These are phyloP conservation scores for Mylabris sibirica DNA, from an alignment of 2,888 invertebrate genomes.

Conservation along the genomic window DNA sequence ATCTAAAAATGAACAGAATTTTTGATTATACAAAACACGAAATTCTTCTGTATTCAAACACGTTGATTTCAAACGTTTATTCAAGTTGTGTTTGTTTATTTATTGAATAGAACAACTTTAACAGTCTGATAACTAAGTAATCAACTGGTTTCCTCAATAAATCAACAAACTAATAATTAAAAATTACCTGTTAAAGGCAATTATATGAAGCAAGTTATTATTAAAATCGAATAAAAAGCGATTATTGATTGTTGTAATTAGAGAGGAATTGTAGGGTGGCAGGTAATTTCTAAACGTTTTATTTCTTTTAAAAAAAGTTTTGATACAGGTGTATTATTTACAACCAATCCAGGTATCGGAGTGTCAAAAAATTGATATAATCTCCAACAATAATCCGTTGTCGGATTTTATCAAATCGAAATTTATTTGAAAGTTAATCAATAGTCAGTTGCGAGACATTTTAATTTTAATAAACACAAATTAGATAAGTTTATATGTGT, in stretches of 20 bases:
- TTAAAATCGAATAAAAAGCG: constrained; percentile 27
- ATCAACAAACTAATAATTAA: constrained; percentile 28
- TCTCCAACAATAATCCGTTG: constrained; percentile 25
- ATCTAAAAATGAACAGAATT: constrained; percentile 7
- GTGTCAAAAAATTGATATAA: constrained; percentile 31
- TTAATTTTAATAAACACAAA: constrained; percentile 26
- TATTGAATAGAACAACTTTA: neutral
- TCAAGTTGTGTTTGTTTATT: neutral
- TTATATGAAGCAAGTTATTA: constrained; percentile 22
- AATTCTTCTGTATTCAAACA: neutral
- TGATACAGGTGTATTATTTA: constrained; percentile 25
- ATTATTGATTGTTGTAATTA: constrained; percentile 19
- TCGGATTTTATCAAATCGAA: neutral
- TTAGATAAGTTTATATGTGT: constrained; percentile 20
- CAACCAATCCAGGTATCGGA: constrained; percentile 26
- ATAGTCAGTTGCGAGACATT: constrained; percentile 15
- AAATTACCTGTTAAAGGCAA: constrained; percentile 22
- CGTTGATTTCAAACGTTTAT: neutral
- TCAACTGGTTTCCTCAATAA: constrained; percentile 14
- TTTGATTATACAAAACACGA: constrained; percentile 17
- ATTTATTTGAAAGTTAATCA: neutral
- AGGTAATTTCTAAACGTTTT: constrained; percentile 13
- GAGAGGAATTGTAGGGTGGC: constrained; percentile 19
- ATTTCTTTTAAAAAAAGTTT: neutral
- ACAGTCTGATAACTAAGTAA: constrained; percentile 4